Conservation (phyloP, 2,797 vertebrate species). For the Acanthurus tractus region DNA sequence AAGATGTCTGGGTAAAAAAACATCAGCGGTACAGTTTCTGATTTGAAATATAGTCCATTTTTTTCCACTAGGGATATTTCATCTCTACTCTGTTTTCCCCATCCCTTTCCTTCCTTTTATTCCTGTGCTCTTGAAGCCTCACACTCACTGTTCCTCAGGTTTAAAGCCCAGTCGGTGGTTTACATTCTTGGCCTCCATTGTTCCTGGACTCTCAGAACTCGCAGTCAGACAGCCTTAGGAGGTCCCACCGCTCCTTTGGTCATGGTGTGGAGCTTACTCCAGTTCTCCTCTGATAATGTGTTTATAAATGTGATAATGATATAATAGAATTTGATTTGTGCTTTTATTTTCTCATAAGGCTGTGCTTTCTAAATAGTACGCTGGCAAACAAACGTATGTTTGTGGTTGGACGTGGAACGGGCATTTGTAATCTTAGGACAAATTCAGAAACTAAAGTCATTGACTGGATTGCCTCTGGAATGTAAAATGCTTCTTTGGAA, state of each 20-base stretch:
- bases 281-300: constrained; percentile 63
- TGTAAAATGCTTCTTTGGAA: constrained; percentile 60
- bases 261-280: constrained; percentile 50
- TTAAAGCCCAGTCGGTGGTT: constrained; percentile 45
- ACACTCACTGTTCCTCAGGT: constrained; percentile 27
- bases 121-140: constrained; percentile 26
- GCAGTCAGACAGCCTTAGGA: constrained; percentile 38
- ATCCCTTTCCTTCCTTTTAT: constrained; percentile 18
- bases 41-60: constrained; percentile 49
- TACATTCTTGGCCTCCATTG: constrained; percentile 49
- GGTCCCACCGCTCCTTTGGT: constrained; percentile 44
- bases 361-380: constrained; percentile 63
- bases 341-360: constrained; percentile 29
- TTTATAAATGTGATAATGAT: constrained; percentile 77
- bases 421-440: constrained; percentile 66
- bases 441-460: constrained; percentile 55
- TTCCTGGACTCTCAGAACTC: constrained; percentile 31
- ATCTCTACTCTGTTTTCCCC: constrained; percentile 29
- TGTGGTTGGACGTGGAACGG: constrained; percentile 62
- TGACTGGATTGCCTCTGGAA: constrained; percentile 59
- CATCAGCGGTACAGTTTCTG: constrained; percentile 40
- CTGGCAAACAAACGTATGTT: constrained; percentile 72
- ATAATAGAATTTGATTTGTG: constrained; percentile 61
- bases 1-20: constrained; percentile 22
- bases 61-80: constrained; percentile 1